Evolutionary conservation across 2,113 vertebrate genomes (phyloP).

Genomic region (Onychostruthus taczanowskii): DNA sequence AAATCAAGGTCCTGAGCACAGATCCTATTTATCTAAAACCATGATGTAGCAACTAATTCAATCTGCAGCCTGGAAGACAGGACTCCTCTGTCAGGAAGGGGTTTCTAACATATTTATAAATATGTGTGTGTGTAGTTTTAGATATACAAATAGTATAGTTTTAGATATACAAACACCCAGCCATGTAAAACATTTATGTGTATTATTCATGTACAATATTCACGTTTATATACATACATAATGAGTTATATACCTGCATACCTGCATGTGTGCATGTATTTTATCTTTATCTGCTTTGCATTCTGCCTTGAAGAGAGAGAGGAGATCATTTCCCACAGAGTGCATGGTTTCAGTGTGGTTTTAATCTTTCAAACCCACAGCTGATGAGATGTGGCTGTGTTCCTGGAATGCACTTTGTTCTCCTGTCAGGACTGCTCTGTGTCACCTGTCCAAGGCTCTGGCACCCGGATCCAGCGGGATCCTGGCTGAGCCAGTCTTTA

Average conservation of each 20-base stretch:
- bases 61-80: neutral
- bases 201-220: neutral
- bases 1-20: neutral
- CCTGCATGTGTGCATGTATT: too few species aligned
- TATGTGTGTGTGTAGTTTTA: rapidly evolving
- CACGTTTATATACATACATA: neutral
- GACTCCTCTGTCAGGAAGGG: neutral
- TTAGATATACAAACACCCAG: neutral
- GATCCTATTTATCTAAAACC: neutral
- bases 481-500: neutral
- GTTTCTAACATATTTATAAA: neutral
- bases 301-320: neutral
- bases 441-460: neutral
- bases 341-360: neutral
- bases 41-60: rapidly evolving
- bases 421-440: neutral
- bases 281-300: neutral
- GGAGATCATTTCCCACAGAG: neutral
- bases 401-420: neutral
- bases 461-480: neutral
- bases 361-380: neutral
- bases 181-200: rapidly evolving
- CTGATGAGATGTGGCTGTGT: neutral
- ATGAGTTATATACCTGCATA: rapidly evolving
- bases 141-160: neutral